Percentiles rank a stretch among this genome's conserved stretches.
Evolutionary conservation across 2,113 vertebrate genomes (phyloP).

Genomic region (Lamprotornis superbus): DNA sequence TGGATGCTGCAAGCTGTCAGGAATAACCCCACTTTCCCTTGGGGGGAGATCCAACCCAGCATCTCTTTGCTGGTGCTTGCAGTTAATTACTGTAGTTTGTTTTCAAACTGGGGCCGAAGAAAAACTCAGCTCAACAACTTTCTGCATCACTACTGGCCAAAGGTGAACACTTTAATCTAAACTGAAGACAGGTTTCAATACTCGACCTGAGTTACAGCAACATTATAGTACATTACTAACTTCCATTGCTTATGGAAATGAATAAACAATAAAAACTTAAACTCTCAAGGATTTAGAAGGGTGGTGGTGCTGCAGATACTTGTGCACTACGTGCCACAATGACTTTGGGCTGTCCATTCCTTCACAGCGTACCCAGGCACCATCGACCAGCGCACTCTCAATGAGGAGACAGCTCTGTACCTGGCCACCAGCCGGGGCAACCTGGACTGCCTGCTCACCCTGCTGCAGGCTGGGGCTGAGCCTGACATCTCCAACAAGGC

Average conservation of each 20-base stretch:
- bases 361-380: slow-evolving; percentile 79
- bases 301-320: not conserved
- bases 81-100: not conserved
- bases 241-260: not conserved
- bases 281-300: not conserved
- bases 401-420: slow-evolving; percentile 83
- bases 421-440: slow-evolving; percentile 77
- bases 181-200: not conserved
- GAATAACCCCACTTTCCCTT: not conserved
- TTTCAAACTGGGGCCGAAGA: not conserved
- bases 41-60: not conserved
- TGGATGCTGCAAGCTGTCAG: not conserved
- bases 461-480: slow-evolving; percentile 86
- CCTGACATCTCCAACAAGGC: slow-evolving; percentile 81
- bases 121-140: not conserved
- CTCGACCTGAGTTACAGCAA: not conserved
- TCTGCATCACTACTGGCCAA: not conserved
- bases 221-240: not conserved
- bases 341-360: not conserved
- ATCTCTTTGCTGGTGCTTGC: not conserved
- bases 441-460: slow-evolving; percentile 71
- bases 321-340: not conserved
- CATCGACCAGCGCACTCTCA: slow-evolving; percentile 83
- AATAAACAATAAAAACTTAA: not conserved
- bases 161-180: not conserved